Conservation (phyloP, 1,140 invertebrate genomes). For the Steinernema feltiae region DNA sequence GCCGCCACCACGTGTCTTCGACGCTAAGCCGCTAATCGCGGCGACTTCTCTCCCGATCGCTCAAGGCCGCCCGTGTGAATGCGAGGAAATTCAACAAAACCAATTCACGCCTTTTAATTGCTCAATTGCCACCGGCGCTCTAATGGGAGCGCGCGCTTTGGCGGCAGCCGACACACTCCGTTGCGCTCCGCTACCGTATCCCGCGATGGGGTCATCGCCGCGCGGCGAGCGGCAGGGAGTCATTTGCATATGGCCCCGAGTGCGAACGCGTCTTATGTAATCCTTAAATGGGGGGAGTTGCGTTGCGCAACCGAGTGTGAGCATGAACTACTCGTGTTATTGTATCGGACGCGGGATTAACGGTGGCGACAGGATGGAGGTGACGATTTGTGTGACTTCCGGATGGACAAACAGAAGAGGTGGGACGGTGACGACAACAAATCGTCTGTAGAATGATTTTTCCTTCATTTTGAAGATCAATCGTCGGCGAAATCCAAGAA, state of each 20-base stretch:
- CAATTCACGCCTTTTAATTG: constrained; percentile 12
- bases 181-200: neutral
- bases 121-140: neutral
- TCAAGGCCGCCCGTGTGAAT: neutral
- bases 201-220: neutral
- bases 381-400: neutral
- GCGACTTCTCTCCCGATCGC: neutral
- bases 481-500: too few relatives aligned
- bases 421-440: neutral
- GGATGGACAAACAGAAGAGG: neutral
- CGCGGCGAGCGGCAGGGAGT: neutral
- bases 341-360: neutral
- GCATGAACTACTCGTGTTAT: constrained; percentile 6
- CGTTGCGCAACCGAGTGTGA: neutral
- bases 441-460: too few relatives aligned
- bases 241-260: neutral
- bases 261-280: neutral
- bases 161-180: constrained; percentile 9
- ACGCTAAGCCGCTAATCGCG: constrained; percentile 1
- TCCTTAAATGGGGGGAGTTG: neutral
- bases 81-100: neutral
- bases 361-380: neutral
- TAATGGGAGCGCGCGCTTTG: neutral
- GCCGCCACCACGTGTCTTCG: neutral
- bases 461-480: too few relatives aligned